A percentile compares a stretch with the other conserved stretches of the same genome.
Evolutionary conservation across 2,888 invertebrate species (phyloP).

Genomic region (Pachycephus smyrnensis): DNA sequence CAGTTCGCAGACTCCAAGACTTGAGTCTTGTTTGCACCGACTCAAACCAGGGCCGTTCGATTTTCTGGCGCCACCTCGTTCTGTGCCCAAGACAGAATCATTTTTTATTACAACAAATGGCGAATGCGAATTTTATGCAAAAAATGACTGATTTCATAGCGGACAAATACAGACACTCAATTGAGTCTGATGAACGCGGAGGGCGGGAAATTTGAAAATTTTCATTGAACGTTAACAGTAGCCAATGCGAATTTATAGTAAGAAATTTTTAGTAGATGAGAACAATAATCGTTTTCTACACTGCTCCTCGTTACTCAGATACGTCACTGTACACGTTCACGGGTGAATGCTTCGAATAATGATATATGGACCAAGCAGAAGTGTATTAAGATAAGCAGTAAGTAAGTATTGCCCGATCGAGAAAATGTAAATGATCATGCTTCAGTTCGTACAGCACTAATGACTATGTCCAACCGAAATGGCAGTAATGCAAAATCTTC

Average conservation of each 20-base stretch:
- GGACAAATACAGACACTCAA: too few species aligned
- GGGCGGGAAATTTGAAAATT: background rate
- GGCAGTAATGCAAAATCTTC: background rate
- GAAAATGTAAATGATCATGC: background rate
- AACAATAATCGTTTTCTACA: background rate
- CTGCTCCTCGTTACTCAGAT: background rate
- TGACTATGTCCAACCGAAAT: background rate
- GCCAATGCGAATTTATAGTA: background rate
- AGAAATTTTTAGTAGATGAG: background rate
- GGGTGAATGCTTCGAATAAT: background rate
- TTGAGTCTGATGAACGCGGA: too few species aligned
- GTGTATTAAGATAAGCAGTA: background rate
- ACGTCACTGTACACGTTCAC: background rate
- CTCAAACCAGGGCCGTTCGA: background rate
- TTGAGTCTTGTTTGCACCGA: constrained; percentile 21
- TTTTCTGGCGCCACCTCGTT: background rate
- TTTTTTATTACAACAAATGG: too few species aligned
- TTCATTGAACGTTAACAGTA: background rate
- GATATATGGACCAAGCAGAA: background rate
- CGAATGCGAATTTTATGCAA: too few species aligned
- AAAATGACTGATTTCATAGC: too few species aligned
- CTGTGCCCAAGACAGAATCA: background rate
- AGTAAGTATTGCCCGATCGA: background rate
- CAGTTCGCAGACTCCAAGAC: constrained; percentile 11
- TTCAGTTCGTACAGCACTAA: background rate